Evolutionary conservation across 1,140 invertebrate genomes (phyloP), one percentile per base, ranked within the genome.

Genomic region (Sycophila sp.): DNA sequence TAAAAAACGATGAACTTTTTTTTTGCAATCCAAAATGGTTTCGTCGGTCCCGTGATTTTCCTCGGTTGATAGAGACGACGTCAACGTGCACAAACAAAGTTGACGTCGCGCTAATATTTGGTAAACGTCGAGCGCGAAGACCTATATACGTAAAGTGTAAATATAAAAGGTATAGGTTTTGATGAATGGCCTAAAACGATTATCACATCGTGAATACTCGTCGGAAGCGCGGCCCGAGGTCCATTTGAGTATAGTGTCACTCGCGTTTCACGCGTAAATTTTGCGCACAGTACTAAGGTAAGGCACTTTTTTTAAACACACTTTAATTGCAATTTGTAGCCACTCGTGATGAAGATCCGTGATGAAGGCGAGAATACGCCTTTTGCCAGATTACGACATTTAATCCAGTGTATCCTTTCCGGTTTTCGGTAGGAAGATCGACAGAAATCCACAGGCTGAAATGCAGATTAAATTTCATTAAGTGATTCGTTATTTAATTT

Each of bases 351-450:
- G 42, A 51, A 53, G 32, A 45, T 64, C 13, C 13, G 47, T 19
- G 30, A 26, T 40, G 11, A 51, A 19, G 7, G 34, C 22, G 2
- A 10, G 4, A 28, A 17, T 1, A 19, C n/a, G n/a, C n/a, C 17
- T 38, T 6, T 15, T 17, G 10, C 15, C 2, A 30, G 19, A 51
- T 53, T 13, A 28, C 13, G 19, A 3, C 19, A 30, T 47, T 84
- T 87, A 92, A 69, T 91, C 90, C 73, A 92, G 80, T 5, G 90
- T 90, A 77, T 90, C 90, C 77, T 89, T 87, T 53, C 90, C 90
- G 42, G 91, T 91, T 77, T 87, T 91, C 73, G 91, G 91, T 73
- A 92, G 81, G 76, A 91, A 83, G 77, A 91, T 88, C 77, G 90
- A 91, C 45, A 92, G 84, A 64, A 91, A 80, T 66, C 89, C 90